Evolutionary conservation across 30 jellyfish, hydroid and myxozoan genomes (phyloP), one percentile per base, ranked within the genome.

Genomic region (Chironex yamaguchii): DNA sequence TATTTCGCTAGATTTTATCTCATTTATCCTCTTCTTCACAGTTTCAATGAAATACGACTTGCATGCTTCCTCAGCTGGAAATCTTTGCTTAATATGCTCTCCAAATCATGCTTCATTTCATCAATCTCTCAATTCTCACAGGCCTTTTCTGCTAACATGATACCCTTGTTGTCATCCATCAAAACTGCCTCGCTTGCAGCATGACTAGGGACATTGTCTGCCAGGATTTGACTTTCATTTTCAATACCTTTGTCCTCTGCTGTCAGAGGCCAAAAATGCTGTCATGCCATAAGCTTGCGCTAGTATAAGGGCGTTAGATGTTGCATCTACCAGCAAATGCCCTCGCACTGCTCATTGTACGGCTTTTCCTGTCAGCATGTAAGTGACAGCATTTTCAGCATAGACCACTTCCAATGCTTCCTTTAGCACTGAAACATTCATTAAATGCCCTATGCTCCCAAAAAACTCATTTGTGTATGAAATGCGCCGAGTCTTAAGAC

Each of bases 311-410:
- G 90, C 84, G 63, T 79, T 79, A 2, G 63, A 71, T 30, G 75
- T 82, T 53, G 90, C 29, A 23, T 79, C 90, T 33, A 79, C 90
- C 27, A 79, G 73, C 83, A 54, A 49, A 62, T 79, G 90, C 24
- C 84, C 90, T 34, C 85, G 50, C 20, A 79, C 83, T 36, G 90
- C 90, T 53, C 84, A 53, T 33, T 67, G 42, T 51, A 79, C 63
- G 34, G 90, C 90, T 79, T 29, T 79, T 12, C 90, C 83, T 21
- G 85, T 53, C 52, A 79, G 84, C 86, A 79, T 62, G 29, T 54
- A 84, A 23, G 62, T 49, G 34, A 79, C 85, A 29, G 72, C 90
- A 79, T 79, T 79, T 32, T 52, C 71, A 53, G 85, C 85, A 79
- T 79, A 79, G n/a, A 79, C 33, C 22, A 54, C 1, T 71, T 54